Evolutionary conservation across 2,113 vertebrate species (phyloP).

Genomic region (Caloenas nicobarica): DNA sequence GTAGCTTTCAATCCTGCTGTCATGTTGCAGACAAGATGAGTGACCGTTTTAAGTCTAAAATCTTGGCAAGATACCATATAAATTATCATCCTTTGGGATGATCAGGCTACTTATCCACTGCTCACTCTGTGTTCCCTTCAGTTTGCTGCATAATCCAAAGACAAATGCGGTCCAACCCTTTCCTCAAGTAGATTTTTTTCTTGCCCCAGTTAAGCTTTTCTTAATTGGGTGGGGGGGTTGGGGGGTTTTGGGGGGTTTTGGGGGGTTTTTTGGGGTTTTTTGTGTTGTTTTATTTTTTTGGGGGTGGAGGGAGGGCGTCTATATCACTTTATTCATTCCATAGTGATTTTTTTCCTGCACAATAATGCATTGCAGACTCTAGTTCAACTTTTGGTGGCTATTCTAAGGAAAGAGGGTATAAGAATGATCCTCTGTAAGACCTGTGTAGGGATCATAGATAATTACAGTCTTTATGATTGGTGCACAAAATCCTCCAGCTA

Average conservation of each 20-base stretch:
- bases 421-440: neutral
- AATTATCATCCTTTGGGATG: neutral
- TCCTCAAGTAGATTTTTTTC: neutral
- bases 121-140: neutral
- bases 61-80: neutral
- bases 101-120: neutral
- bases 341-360: neutral
- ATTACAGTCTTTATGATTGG: neutral
- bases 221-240: neutral
- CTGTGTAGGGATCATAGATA: neutral
- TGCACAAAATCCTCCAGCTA: neutral
- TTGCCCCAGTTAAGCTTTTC: neutral
- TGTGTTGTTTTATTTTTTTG: too few relatives aligned
- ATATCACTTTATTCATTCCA: neutral
- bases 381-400: neutral
- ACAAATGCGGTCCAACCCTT: neutral
- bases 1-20: neutral
- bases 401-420: neutral
- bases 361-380: neutral
- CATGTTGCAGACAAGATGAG: neutral
- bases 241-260: neutral
- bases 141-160: neutral
- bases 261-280: too few relatives aligned
- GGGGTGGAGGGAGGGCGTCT: neutral
- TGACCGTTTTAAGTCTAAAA: neutral